phyloP scores from a whole-genome alignment of 2,888 invertebrate genomes.

The Reticulitermes lucifugus region DNA sequence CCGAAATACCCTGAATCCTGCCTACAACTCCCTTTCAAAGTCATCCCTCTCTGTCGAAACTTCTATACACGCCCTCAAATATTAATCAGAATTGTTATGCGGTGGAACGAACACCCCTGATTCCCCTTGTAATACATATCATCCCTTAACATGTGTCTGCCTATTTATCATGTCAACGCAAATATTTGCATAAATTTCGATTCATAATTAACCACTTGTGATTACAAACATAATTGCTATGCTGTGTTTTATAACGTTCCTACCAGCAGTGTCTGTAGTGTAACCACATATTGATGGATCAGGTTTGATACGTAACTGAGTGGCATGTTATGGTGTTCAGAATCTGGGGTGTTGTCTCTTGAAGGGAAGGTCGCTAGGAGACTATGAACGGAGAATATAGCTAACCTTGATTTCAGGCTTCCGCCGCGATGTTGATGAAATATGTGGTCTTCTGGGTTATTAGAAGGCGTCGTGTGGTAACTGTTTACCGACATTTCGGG shows the following conservation, averaged over 20 bases:
- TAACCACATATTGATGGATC: neutral
- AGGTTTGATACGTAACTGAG: neutral
- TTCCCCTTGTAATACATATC: neutral
- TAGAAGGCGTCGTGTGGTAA: too few relatives aligned
- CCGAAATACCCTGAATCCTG: too few relatives aligned
- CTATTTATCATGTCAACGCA: slow-evolving; percentile 36
- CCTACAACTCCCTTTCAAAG: too few relatives aligned
- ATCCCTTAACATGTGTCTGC: slow-evolving; percentile 20
- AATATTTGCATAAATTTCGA: slow-evolving; percentile 32
- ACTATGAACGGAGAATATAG: too few relatives aligned
- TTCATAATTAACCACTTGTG: slow-evolving; percentile 39
- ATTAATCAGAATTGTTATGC: slow-evolving; percentile 22
- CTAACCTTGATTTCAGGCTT: too few relatives aligned
- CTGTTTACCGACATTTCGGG: too few relatives aligned
- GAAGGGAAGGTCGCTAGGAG: neutral
- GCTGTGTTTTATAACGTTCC: neutral
- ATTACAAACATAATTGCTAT: slow-evolving; percentile 35
- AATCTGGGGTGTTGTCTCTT: neutral
- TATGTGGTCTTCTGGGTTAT: too few relatives aligned
- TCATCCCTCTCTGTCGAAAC: neutral
- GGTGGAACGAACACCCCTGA: slow-evolving; percentile 5
- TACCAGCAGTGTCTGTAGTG: neutral
- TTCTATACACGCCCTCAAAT: slow-evolving; percentile 10
- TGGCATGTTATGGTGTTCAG: neutral
- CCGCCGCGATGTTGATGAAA: too few relatives aligned